Base-by-base conservation (phyloP, 2,888 invertebrate species). In the Encarsia formosa region DNA sequence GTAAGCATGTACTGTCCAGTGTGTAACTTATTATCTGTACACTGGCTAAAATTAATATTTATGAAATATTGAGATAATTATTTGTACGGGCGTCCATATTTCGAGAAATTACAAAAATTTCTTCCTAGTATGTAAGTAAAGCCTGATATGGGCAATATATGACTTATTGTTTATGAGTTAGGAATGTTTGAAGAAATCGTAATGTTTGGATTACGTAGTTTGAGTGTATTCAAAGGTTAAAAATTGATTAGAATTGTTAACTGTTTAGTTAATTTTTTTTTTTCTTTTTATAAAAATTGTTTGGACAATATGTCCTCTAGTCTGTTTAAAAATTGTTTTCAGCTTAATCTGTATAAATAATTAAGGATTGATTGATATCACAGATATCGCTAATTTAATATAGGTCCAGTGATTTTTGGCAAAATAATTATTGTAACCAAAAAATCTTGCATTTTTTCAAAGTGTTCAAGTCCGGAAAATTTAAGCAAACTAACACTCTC, bases 71-170 rank as follows among this genome's bases (percentile, higher is more conserved):
- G n/a, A n/a, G n/a, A n/a, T n/a, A n/a, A n/a, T n/a, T n/a, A 37
- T 31, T 46, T 26, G n/a, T 49, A 24, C 13, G 23, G 24, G 50
- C 50, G 53, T 53, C 45, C 47, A 42, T 53, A 24, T 45, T 50
- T 44, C 32, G 20, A 46, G 47, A 51, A 54, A 44, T 56, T 51
- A 50, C 8, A 24, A 4, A 51, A 46, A 53, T 50, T 49, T 56
- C 44, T 40, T 40, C 15, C 35, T 41, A 32, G 39, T 11, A 18
- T 26, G 45, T 41, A 44, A 35, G 32, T 16, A 47, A 53, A 49
- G 32, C 38, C 50, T 34, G 41, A 43, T 5, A 47, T 38, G 26
- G 57, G 57, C 57, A 57, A 54, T 52, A 43, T 57, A 54, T 54
- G 51, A 57, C 57, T 57, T 57, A 57, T 39, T 29, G 45, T 38